A percentile compares a stretch with the other conserved stretches of the same genome.
Conservation (phyloP, 1,140 invertebrate species). For the Gonioctena quinquepunctata region DNA sequence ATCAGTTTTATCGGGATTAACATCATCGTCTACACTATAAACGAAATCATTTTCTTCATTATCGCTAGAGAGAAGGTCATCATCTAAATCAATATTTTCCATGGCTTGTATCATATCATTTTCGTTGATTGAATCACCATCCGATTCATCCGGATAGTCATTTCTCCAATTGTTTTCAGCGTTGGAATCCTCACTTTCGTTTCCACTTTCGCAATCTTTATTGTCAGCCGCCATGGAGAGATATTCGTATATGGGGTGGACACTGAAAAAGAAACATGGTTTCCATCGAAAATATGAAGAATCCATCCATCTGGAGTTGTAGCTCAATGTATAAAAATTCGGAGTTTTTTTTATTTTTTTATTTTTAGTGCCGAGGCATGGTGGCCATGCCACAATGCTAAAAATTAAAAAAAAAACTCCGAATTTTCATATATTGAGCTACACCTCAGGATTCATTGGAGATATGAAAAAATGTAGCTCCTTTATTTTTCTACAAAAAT, state of each 20-base stretch:
- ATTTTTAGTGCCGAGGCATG: too few species aligned
- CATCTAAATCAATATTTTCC: conserved; percentile 34
- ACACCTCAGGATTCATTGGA: too few species aligned
- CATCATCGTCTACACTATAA: conserved; percentile 52
- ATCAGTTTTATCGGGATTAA: conserved; percentile 54
- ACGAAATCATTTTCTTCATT: conserved; percentile 56
- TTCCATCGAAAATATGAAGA: conserved; percentile 15
- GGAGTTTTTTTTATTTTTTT: too few species aligned
- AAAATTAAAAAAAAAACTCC: too few species aligned
- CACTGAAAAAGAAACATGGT: conserved; percentile 15
- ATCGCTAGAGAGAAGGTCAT: conserved; percentile 60
- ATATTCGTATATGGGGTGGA: conserved; percentile 57
- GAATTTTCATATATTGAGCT: too few species aligned
- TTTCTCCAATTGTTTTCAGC: conserved; percentile 63
- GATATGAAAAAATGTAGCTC: too few species aligned
- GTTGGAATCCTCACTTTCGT: conserved; percentile 61
- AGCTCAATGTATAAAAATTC: too few species aligned
- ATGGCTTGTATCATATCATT: conserved; percentile 58
- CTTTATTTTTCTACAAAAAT: too few species aligned
- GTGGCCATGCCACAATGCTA: too few species aligned
- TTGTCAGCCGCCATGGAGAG: conserved; percentile 58
- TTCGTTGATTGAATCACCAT: conserved; percentile 59
- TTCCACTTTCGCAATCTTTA: conserved; percentile 49
- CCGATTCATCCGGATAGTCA: conserved; percentile 63
- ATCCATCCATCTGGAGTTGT: too few species aligned